These are phyloP conservation scores for Nasonia longicornis DNA, from an alignment of 1,140 invertebrate genomes.

Conservation along the genomic window DNA sequence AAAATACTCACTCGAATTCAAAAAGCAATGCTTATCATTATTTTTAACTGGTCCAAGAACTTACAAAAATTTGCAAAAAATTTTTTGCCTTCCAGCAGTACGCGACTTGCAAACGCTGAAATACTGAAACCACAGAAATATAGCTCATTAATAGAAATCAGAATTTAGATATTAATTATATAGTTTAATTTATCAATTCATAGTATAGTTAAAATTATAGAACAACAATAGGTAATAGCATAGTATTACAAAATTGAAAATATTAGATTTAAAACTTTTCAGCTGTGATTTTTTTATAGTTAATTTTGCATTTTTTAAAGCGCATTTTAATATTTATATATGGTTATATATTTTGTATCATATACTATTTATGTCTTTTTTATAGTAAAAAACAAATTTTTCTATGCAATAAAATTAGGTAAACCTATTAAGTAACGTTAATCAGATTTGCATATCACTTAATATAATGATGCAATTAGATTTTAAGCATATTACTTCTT, in stretches of 20 bases:
- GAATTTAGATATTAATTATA: slow-evolving; percentile 4
- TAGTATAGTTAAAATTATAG: background rate
- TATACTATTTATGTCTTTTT: background rate
- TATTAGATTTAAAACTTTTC: slow-evolving; percentile 22
- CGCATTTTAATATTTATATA: slow-evolving; percentile 31
- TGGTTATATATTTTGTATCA: slow-evolving; percentile 3
- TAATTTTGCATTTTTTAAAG: slow-evolving; percentile 26
- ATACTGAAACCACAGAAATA: slow-evolving; percentile 5
- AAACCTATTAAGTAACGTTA: background rate
- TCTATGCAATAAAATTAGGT: background rate
- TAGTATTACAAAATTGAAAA: background rate
- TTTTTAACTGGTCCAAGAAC: slow-evolving; percentile 33
- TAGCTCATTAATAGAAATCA: slow-evolving; percentile 19
- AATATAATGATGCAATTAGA: background rate
- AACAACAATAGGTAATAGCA: background rate
- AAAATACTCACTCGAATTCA: slow-evolving; percentile 32
- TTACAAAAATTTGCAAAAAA: slow-evolving; percentile 39
- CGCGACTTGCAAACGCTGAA: slow-evolving; percentile 54
- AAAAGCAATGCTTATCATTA: slow-evolving; percentile 26
- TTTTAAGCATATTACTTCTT: background rate
- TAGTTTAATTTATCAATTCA: slow-evolving; percentile 1
- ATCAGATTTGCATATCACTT: background rate
- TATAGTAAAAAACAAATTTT: background rate
- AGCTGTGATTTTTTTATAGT: slow-evolving; percentile 35
- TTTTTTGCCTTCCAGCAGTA: slow-evolving; percentile 29